A percentile compares a stretch with the other conserved stretches of the same genome.
These are phyloP conservation scores for Drosophila varians DNA, from an alignment of 1,140 invertebrate genomes.

Conservation along the genomic window DNA sequence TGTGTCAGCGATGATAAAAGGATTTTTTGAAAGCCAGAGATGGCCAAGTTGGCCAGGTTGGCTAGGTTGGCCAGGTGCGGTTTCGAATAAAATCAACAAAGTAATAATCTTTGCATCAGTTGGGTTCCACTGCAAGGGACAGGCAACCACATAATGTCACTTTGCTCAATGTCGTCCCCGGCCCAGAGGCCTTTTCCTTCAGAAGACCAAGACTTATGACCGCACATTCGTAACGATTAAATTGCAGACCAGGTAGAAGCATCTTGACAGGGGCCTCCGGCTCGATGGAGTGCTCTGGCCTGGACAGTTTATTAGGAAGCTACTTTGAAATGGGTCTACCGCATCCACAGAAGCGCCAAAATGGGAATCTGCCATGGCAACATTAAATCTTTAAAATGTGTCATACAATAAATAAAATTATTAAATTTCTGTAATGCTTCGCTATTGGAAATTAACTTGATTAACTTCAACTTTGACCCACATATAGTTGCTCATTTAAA, in stretches of 20 bases:
- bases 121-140: not conserved
- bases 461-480: not conserved
- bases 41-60: no score
- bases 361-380: not conserved
- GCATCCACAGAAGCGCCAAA: not conserved
- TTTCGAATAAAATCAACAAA: not conserved
- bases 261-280: conserved; percentile 14
- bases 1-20: conserved; percentile 6
- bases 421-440: not conserved
- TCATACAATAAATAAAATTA: not conserved
- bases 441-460: conserved; percentile 1
- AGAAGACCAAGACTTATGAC: conserved; percentile 44
- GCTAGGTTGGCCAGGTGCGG: not conserved
- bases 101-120: not conserved
- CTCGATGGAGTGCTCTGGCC: conserved; percentile 22
- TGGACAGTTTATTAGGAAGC: conserved; percentile 53
- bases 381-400: not conserved
- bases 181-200: not conserved
- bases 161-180: conserved; percentile 24
- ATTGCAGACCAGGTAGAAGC: conserved; percentile 49
- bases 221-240: conserved; percentile 67
- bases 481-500: not conserved
- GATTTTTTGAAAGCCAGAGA: not conserved
- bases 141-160: conserved; percentile 44
- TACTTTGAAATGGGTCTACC: not conserved